Evolutionary conservation across 2,113 vertebrate genomes (phyloP).

Genomic region (Epinephelus moara): DNA sequence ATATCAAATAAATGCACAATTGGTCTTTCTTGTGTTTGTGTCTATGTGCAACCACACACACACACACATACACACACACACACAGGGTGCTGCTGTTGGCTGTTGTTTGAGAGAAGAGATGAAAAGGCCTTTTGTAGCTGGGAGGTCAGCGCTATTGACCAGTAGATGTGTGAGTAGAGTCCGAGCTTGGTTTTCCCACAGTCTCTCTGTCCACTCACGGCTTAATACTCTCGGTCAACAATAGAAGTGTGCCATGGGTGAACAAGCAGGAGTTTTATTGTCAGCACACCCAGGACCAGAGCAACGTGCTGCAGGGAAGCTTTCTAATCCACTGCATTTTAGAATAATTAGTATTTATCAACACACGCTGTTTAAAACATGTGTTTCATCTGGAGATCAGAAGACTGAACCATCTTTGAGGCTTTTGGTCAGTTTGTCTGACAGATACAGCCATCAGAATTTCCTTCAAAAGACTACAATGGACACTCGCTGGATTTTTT

Average conservation of each 20-base stretch:
- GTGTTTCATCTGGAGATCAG: not conserved
- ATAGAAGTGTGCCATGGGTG: conserved; percentile 83
- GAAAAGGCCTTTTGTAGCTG: conserved; percentile 80
- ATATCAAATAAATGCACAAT: conserved; percentile 46
- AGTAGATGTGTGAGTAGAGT: conserved; percentile 81
- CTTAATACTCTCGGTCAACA: conserved; percentile 76
- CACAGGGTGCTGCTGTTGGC: conserved; percentile 42
- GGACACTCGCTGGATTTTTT: not conserved
- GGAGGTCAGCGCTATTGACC: conserved; percentile 82
- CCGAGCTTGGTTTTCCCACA: conserved; percentile 81
- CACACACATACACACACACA: conserved; percentile 14
- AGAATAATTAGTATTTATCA: conserved; percentile 1
- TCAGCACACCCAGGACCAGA: conserved; percentile 46
- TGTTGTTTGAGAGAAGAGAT: conserved; percentile 70
- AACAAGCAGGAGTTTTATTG: conserved; percentile 73
- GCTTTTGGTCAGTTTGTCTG: not conserved
- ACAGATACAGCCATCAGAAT: not conserved
- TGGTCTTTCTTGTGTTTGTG: conserved; percentile 18
- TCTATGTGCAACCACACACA: conserved; percentile 1
- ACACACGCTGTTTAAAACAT: not conserved
- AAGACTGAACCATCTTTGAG: not conserved
- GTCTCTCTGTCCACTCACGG: conserved; percentile 76
- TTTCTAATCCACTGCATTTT: not conserved
- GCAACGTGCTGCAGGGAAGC: conserved; percentile 8
- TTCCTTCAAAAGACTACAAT: not conserved